These are phyloP conservation scores for Onychostruthus taczanowskii DNA, from an alignment of 2,113 vertebrate species.

Conservation along the genomic window DNA sequence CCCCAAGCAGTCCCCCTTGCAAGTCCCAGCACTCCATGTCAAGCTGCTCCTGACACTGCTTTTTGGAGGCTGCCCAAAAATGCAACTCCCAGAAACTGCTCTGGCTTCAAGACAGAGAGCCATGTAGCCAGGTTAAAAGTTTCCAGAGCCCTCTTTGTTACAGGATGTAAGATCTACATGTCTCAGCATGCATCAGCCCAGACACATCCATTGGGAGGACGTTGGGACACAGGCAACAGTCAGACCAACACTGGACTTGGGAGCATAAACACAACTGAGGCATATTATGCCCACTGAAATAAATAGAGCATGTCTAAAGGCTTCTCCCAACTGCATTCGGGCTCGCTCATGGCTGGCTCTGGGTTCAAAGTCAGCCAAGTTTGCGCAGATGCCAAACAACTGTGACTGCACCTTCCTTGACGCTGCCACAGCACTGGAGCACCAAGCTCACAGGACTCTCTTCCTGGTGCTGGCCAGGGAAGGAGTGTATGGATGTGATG, in stretches of 20 bases:
- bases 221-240: not conserved
- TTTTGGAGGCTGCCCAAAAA: not conserved
- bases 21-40: accelerated
- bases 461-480: not conserved
- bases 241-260: not conserved
- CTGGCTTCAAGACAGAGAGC: not conserved
- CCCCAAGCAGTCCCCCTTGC: not conserved
- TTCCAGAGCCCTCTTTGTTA: not conserved
- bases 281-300: not conserved
- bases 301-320: not conserved
- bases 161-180: not conserved
- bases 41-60: not conserved
- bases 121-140: not conserved
- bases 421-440: accelerated
- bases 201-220: accelerated
- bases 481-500: not conserved
- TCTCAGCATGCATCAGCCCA: not conserved
- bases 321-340: not conserved
- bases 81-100: not conserved
- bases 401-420: not conserved
- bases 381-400: not conserved
- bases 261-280: not conserved
- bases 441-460: not conserved
- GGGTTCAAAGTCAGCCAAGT: not conserved
- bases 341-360: not conserved